Percentiles rank a stretch among this genome's conserved stretches.
Conservation (phyloP, 2,113 vertebrate species). For the Amia ocellicauda region DNA sequence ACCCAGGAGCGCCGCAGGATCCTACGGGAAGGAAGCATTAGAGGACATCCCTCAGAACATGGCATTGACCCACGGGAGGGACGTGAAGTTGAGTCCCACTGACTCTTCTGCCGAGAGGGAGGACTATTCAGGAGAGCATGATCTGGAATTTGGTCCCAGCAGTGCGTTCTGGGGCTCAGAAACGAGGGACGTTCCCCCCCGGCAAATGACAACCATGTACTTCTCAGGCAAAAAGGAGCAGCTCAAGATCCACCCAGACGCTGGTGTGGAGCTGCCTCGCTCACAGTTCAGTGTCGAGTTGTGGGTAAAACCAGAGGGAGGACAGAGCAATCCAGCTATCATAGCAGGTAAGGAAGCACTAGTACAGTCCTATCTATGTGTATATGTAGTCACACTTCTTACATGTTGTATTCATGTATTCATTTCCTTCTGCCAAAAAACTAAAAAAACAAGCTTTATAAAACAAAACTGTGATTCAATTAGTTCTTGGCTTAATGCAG, state of each 20-base stretch:
- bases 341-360: conserved; percentile 78
- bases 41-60: conserved; percentile 27
- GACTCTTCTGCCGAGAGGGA: conserved; percentile 17
- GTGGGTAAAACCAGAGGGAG: conserved; percentile 89
- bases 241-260: conserved; percentile 67
- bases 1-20: conserved; percentile 37
- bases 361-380: neutral
- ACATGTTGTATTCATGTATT: too few relatives aligned
- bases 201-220: conserved; percentile 72
- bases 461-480: too few relatives aligned
- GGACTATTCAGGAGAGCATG: conserved; percentile 53
- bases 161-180: conserved; percentile 39
- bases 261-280: conserved; percentile 68
- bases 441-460: too few relatives aligned
- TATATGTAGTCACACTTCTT: too few relatives aligned
- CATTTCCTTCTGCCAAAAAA: too few relatives aligned
- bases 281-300: conserved; percentile 81
- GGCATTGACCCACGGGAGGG: conserved; percentile 16
- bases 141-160: conserved; percentile 22
- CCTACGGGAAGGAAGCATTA: conserved; percentile 20
- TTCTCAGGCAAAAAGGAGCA: conserved; percentile 78
- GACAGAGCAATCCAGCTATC: conserved; percentile 84
- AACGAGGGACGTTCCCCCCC: conserved; percentile 40
- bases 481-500: too few relatives aligned
- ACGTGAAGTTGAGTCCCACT: neutral